Evolutionary conservation across 2,797 vertebrate species (phyloP).

Genomic region (Myiothlypis chrysogaster): DNA sequence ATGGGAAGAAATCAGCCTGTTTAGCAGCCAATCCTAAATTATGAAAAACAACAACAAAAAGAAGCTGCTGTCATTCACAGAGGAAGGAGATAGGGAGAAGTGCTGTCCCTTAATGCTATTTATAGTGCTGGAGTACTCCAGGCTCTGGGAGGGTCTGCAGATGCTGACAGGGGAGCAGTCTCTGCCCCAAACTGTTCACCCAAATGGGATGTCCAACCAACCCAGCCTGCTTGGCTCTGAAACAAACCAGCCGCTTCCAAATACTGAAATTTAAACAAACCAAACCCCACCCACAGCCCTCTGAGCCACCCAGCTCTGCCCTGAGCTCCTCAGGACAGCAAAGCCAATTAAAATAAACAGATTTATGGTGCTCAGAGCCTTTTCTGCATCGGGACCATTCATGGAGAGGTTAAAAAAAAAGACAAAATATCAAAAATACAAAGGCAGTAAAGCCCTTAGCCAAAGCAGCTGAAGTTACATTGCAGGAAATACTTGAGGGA

Average conservation of each 20-base stretch:
- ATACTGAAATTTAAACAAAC: neutral
- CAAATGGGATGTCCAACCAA: neutral
- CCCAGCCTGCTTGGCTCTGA: neutral
- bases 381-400: neutral
- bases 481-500: neutral
- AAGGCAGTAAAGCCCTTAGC: neutral
- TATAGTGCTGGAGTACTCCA: neutral
- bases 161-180: neutral
- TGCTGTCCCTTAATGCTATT: neutral
- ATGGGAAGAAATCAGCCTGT: neutral
- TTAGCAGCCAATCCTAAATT: neutral
- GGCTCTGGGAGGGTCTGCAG: neutral
- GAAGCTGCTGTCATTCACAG: neutral
- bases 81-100: conserved; percentile 14
- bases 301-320: neutral
- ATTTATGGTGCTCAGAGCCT: neutral
- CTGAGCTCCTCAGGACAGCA: neutral
- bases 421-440: neutral
- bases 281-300: neutral
- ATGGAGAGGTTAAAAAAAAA: neutral
- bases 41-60: neutral
- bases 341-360: conserved; percentile 58
- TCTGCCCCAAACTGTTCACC: neutral
- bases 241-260: conserved; percentile 20
- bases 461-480: neutral